phyloP scores from a whole-genome alignment of 2,113 vertebrate genomes.

The Phyllostomus discolor region DNA sequence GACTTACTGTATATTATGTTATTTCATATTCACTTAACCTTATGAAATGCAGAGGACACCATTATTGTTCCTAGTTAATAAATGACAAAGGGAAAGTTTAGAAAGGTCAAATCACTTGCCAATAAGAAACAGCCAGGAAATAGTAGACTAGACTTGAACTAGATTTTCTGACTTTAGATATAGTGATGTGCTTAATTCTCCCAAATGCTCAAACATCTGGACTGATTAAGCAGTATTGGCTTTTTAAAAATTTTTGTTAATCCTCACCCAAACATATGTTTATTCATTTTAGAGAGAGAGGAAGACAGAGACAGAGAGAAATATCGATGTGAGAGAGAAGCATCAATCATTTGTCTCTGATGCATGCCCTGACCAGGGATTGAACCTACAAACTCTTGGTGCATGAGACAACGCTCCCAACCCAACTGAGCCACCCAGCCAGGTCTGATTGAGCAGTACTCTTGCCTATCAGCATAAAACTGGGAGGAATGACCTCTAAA shows the following conservation, averaged over 20 bases:
- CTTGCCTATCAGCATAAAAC: neutral
- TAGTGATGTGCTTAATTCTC: neutral
- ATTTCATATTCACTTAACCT: constrained; percentile 14
- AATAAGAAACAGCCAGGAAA: neutral
- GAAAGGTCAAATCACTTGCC: neutral
- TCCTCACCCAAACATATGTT: no score
- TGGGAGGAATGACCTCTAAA: neutral
- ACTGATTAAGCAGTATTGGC: neutral
- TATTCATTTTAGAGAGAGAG: no score
- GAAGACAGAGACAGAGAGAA: no score
- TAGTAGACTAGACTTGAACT: neutral
- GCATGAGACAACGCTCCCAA: no score
- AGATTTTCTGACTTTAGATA: neutral
- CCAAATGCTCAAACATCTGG: neutral
- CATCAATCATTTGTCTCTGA: no score
- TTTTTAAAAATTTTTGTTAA: no score
- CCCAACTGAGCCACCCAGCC: no score
- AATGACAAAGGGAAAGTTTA: constrained; percentile 1
- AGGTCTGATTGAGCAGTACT: neutral
- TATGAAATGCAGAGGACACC: neutral
- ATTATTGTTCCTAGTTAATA: constrained; percentile 14
- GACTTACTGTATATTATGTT: neutral
- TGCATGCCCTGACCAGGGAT: no score
- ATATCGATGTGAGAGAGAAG: no score
- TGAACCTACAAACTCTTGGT: no score